A percentile compares a stretch with the other conserved stretches of the same genome.
Evolutionary conservation across 2,797 vertebrate genomes (phyloP).

Genomic region (Nyctalus aviator): DNA sequence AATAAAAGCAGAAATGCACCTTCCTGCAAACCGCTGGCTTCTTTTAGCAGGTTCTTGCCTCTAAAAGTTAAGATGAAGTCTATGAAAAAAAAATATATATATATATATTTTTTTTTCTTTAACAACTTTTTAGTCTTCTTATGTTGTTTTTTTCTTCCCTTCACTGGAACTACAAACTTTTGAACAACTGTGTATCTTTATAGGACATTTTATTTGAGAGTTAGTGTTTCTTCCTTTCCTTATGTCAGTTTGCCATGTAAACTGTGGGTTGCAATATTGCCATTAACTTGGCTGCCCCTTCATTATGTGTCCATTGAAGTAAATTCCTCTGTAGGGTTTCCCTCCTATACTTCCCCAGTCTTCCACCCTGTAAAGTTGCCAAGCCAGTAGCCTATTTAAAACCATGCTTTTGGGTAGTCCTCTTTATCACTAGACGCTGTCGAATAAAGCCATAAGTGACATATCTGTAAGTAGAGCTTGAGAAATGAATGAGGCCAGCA

Average conservation of each 20-base stretch:
- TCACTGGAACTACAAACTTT: constrained; percentile 1
- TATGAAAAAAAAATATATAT: neutral
- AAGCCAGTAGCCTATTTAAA: constrained; percentile 47
- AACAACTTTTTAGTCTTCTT: neutral
- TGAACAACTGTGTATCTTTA: neutral
- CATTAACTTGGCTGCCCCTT: neutral
- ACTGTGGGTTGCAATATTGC: neutral
- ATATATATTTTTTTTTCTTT: neutral
- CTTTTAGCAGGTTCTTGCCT: constrained; percentile 18
- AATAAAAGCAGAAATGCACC: constrained; percentile 27
- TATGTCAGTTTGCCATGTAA: neutral
- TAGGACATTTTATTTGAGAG: constrained; percentile 38
- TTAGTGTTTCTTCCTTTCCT: constrained; percentile 24
- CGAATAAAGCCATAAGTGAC: constrained; percentile 21
- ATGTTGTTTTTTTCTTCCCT: constrained; percentile 49
- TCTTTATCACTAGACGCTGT: neutral
- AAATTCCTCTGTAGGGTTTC: constrained; percentile 36
- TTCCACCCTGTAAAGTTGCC: neutral
- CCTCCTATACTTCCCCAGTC: neutral
- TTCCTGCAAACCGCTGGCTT: neutral
- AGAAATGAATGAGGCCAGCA: constrained; percentile 21
- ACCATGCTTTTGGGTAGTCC: neutral
- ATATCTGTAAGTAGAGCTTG: constrained; percentile 46
- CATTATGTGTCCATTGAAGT: neutral
- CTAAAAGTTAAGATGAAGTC: neutral